These are phyloP conservation scores for Aphodius sticticus DNA, from an alignment of 2,888 invertebrate genomes.

Conservation along the genomic window DNA sequence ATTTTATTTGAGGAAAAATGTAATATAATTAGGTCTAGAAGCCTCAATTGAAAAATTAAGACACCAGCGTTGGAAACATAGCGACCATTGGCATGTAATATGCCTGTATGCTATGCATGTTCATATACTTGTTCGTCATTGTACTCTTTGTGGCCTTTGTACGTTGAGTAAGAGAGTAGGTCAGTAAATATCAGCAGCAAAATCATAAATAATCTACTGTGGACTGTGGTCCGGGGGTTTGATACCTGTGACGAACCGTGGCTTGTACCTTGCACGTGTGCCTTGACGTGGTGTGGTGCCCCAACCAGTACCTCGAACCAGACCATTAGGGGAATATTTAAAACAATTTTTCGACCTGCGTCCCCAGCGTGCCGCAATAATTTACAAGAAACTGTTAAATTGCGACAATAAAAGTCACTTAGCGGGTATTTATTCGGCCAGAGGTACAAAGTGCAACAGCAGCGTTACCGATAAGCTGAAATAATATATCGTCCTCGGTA, in stretches of 20 bases:
- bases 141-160: not conserved
- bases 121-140: not conserved
- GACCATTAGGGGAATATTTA: slow-evolving; percentile 4
- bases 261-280: slow-evolving; percentile 28
- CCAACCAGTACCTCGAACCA: not conserved
- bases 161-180: not conserved
- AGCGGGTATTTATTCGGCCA: not conserved
- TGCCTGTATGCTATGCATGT: not conserved
- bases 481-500: not conserved
- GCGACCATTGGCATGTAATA: no score
- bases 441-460: not conserved
- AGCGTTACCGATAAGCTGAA: not conserved
- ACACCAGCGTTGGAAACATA: no score
- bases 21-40: no score
- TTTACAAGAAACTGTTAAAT: slow-evolving; percentile 4
- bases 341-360: not conserved
- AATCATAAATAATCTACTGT: slow-evolving; percentile 11
- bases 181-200: not conserved
- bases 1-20: no score
- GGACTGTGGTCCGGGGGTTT: not conserved
- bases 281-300: not conserved
- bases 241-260: slow-evolving; percentile 22
- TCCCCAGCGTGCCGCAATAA: not conserved
- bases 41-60: no score
- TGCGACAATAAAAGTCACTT: not conserved